Percentiles rank a stretch among this genome's conserved stretches.
Conservation (phyloP, 2,797 vertebrate species). For the Erpetoichthys calabaricus region DNA sequence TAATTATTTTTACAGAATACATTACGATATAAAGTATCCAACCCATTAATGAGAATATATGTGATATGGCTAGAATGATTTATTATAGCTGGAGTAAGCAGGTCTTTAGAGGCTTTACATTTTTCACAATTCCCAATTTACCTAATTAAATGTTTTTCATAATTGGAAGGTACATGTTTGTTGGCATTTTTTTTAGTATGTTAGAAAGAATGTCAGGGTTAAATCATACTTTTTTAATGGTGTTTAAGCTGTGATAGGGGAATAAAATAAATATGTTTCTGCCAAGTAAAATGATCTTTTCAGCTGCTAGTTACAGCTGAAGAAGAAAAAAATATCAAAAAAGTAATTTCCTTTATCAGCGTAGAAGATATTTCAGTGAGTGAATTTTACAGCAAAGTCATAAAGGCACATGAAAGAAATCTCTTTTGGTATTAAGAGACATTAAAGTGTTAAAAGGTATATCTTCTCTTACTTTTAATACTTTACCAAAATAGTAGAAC, state of each 20-base stretch:
- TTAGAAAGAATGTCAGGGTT: neutral
- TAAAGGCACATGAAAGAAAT: too few relatives aligned
- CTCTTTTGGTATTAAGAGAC: too few relatives aligned
- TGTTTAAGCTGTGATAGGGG: neutral
- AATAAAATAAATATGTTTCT: neutral
- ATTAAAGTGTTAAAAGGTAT: too few relatives aligned
- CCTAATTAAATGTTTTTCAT: slow-evolving; percentile 1
- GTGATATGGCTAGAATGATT: neutral
- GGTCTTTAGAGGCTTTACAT: neutral
- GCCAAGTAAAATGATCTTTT: neutral
- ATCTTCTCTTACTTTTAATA: too few relatives aligned
- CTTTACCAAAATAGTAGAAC: too few relatives aligned
- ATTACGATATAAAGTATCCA: too few relatives aligned
- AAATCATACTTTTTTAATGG: neutral
- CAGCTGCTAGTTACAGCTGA: neutral
- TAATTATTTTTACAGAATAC: too few relatives aligned
- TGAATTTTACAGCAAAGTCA: too few relatives aligned
- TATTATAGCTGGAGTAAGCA: neutral
- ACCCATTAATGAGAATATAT: neutral
- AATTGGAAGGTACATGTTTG: neutral
- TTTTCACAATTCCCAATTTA: neutral
- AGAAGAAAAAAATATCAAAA: too few relatives aligned
- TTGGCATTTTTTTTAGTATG: neutral
- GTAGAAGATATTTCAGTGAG: slow-evolving; percentile 5
- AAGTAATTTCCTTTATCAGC: too few relatives aligned